Base-by-base conservation (phyloP, 1,140 invertebrate genomes). In the Cephus cinctus region DNA sequence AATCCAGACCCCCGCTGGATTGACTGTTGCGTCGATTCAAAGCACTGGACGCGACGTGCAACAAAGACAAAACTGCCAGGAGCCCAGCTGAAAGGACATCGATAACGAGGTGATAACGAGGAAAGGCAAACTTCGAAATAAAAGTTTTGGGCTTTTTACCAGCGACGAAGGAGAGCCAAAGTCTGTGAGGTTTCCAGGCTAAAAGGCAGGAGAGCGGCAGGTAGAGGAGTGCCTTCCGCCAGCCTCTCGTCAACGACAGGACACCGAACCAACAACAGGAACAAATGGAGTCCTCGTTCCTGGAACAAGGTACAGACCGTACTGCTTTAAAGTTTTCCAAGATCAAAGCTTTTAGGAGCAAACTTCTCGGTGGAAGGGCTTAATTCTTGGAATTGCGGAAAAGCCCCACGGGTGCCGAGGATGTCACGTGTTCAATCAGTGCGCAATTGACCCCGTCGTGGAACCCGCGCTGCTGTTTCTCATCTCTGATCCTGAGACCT, bases 201-300 rank as follows among this genome's bases (percentile, higher is more conserved):
- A 80, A 66, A 27, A 77, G 56, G n/a, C 71, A 61, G 23, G 77
- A 70, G 25, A 80, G 55, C 8, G 71, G 55, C 18, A 75, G 47
- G 55, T 81, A 81, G 46, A 81, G 62, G 34, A 81, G 57, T 25
- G 73, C 71, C 56, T 74, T 74, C 50, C 75, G 74, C 80, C 80
- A 81, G 42, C 75, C 67, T 27, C 74, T 72, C 20, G 59, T 70
- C 51, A 76, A 47, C 65, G 70, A 70, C 23, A 79, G 55, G 16
- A 79, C 69, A 11, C 55, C 56, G 23, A 71, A 70, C 79, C 79
- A 81, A 41, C 73, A 78, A 5, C 52, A 56, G 22, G 56, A 61
- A 45, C 69, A 69, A 41, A 69, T 58, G 25, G 64, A 64, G 45
- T 75, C 73, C 35, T 76, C 73, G 53, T 67, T 74, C 50, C 75